A percentile compares a stretch with the other conserved stretches of the same genome.
Evolutionary conservation across 2,888 invertebrate species (phyloP).

Genomic region (Sesia apiformis): DNA sequence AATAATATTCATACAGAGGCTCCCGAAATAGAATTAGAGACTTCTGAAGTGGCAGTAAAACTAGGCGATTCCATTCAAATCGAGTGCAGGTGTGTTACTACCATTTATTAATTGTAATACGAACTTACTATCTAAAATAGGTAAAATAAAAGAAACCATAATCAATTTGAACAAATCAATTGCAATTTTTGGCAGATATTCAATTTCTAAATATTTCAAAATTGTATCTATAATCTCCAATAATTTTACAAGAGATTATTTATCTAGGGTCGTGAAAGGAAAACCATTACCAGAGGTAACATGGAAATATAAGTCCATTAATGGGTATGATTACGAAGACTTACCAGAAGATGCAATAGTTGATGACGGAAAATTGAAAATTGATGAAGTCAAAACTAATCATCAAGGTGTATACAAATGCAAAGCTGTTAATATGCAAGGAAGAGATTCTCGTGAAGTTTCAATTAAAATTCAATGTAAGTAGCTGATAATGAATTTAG

Average conservation of each 20-base stretch:
- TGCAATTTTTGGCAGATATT: not conserved
- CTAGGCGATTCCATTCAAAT: constrained; percentile 30
- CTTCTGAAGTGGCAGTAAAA: constrained; percentile 23
- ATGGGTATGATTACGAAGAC: constrained; percentile 18
- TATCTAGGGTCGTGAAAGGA: constrained; percentile 34
- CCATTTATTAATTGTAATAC: no score
- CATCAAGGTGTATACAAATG: constrained; percentile 45
- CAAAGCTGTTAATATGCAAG: constrained; percentile 35
- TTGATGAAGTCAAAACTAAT: constrained; percentile 21
- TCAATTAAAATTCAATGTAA: constrained; percentile 41
- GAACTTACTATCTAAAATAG: no score
- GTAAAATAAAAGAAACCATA: no score
- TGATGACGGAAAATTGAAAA: constrained; percentile 24
- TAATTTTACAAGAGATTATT: no score
- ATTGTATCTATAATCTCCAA: constrained; percentile 3
- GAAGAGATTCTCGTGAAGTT: constrained; percentile 27
- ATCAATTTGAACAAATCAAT: no score
- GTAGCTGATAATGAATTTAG: constrained; percentile 11
- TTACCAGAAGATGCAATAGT: constrained; percentile 28
- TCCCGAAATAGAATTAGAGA: constrained; percentile 28
- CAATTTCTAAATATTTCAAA: not conserved
- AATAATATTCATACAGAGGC: constrained; percentile 25
- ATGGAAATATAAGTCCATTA: constrained; percentile 36
- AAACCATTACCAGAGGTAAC: constrained; percentile 36
- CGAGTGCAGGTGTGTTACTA: constrained; percentile 35